Evolutionary conservation across 92 coral and sea anemone species (phyloP).

Genomic region (Actinernus sp.): DNA sequence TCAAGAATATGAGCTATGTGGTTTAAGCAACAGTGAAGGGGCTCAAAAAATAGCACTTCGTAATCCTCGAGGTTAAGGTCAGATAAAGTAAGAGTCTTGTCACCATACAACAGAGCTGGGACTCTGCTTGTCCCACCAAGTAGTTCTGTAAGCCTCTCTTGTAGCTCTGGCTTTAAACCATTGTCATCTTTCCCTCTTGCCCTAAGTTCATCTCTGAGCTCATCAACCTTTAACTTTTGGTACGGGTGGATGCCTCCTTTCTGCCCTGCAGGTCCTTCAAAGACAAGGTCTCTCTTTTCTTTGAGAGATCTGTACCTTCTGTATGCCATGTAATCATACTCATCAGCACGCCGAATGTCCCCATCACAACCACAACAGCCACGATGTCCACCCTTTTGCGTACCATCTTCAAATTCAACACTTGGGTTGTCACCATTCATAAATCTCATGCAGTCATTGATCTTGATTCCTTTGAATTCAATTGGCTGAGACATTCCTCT

Average conservation of each 20-base stretch:
- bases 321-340: neutral
- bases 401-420: conserved; percentile 15
- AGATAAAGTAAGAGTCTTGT: no score
- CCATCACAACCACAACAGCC: conserved; percentile 21
- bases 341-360: neutral
- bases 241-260: conserved; percentile 3
- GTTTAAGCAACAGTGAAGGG: conserved; percentile 20
- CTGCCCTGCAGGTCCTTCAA: conserved; percentile 6
- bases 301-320: conserved; percentile 6
- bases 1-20: conserved; percentile 6
- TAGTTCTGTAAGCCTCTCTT: neutral
- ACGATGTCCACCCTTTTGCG: conserved; percentile 16
- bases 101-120: conserved; percentile 12
- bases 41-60: conserved; percentile 32
- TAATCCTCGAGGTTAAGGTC: conserved; percentile 18
- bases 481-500: no score
- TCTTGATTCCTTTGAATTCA: no score
- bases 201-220: conserved; percentile 8
- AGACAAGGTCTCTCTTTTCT: conserved; percentile 4
- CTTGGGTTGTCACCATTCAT: conserved; percentile 41
- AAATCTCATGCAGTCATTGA: conserved; percentile 12
- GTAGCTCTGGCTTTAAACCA: neutral
- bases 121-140: conserved; percentile 8
- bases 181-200: conserved; percentile 7
- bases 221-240: conserved; percentile 10